These are phyloP conservation scores for Diarsia rubi DNA, from an alignment of 2,888 invertebrate genomes.

Conservation along the genomic window DNA sequence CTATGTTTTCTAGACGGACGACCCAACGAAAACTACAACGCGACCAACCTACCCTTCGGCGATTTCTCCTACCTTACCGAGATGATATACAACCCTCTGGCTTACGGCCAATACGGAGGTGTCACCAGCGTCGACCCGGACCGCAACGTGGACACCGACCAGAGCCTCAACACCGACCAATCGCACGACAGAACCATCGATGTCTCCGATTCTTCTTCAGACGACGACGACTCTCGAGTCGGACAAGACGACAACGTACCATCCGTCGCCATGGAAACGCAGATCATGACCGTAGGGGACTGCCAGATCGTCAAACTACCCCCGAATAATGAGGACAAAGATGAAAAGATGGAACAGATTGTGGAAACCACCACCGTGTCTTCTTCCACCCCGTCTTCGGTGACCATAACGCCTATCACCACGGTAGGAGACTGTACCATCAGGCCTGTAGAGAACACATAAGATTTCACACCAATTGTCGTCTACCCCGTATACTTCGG, in stretches of 20 bases:
- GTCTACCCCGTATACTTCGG: constrained; percentile 76
- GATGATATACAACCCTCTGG: constrained; percentile 88
- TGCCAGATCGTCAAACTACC: constrained; percentile 89
- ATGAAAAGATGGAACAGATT: constrained; percentile 76
- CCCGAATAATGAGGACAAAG: constrained; percentile 78
- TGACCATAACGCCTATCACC: constrained; percentile 87
- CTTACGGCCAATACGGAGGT: constrained; percentile 80
- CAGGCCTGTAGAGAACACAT: constrained; percentile 86
- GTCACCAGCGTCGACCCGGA: constrained; percentile 83
- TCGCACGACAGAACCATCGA: constrained; percentile 85
- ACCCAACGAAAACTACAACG: constrained; percentile 90
- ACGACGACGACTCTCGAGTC: constrained; percentile 82
- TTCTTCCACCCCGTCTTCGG: constrained; percentile 80
- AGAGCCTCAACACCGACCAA: constrained; percentile 71
- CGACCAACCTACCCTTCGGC: constrained; percentile 90
- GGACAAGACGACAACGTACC: constrained; percentile 83
- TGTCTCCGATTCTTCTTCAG: constrained; percentile 84
- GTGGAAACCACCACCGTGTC: constrained; percentile 72
- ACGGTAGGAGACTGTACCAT: constrained; percentile 89
- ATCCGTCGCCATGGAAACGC: constrained; percentile 82
- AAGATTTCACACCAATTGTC: constrained; percentile 70
- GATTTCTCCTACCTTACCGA: constrained; percentile 90
- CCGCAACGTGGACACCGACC: constrained; percentile 80
- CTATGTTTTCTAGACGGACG: constrained; percentile 80
- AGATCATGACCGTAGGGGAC: constrained; percentile 89